These are phyloP conservation scores for Perca schrenkii DNA, from an alignment of 2,113 vertebrate species.

Conservation along the genomic window DNA sequence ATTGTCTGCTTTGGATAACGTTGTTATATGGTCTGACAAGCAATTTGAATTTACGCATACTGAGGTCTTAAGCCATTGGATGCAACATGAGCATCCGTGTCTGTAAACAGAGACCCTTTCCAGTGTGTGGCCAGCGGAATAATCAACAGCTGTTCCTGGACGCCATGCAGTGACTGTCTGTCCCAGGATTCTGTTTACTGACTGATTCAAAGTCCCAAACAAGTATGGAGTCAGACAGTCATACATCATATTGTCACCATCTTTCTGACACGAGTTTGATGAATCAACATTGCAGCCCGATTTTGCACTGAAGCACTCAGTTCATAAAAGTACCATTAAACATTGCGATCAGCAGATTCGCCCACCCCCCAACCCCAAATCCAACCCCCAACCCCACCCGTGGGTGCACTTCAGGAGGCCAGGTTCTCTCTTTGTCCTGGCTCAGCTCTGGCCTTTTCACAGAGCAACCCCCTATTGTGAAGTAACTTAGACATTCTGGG, in stretches of 20 bases:
- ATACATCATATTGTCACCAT: neutral
- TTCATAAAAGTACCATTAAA: neutral
- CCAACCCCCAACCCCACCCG: neutral
- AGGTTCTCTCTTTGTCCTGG: constrained; percentile 28
- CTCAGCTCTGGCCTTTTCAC: constrained; percentile 33
- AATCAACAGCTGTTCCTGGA: neutral
- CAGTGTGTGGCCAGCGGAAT: neutral
- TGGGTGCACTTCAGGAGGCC: constrained; percentile 21
- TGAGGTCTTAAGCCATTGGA: neutral
- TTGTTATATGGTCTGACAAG: neutral
- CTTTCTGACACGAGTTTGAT: neutral
- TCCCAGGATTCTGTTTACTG: neutral
- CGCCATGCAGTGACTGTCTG: no score
- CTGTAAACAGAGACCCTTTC: neutral
- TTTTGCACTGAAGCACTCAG: neutral
- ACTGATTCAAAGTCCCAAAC: neutral
- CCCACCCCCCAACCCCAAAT: no score
- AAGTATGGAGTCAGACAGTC: neutral
- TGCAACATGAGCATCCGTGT: neutral
- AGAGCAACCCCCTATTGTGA: constrained; percentile 18
- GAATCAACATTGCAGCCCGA: neutral
- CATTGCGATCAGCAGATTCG: neutral
- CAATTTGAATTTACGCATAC: neutral
- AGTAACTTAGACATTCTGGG: constrained; percentile 55
- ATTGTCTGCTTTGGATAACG: neutral